A percentile compares a stretch with the other conserved stretches of the same genome.
phyloP scores from a whole-genome alignment of 1,140 invertebrate genomes.

The Pantala flavescens region DNA sequence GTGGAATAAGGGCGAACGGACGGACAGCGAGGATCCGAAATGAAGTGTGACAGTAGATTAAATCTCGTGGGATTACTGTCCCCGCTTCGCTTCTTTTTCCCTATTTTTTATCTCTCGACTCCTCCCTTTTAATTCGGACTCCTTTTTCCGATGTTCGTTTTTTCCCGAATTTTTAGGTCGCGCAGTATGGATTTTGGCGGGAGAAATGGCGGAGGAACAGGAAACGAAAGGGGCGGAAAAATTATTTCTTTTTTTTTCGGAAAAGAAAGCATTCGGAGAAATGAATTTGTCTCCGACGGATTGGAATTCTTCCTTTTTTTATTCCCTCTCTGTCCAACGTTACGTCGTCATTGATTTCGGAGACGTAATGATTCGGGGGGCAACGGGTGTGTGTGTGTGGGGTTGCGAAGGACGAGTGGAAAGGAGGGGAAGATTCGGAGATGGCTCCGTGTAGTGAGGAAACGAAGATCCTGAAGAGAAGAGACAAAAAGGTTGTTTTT shows the following conservation, averaged over 20 bases:
- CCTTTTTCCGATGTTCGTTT: background rate
- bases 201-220: background rate
- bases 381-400: background rate
- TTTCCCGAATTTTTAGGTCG: background rate
- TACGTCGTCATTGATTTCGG: conserved; percentile 4
- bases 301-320: background rate
- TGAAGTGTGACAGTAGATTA: conserved; percentile 9
- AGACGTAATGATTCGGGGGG: background rate
- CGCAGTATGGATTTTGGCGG: background rate
- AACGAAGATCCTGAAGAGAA: too few species aligned
- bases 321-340: background rate
- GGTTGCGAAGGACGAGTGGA: background rate
- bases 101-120: background rate
- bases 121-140: background rate
- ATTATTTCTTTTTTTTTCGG: background rate
- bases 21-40: background rate
- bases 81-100: background rate
- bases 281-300: conserved; percentile 5
- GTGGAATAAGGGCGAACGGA: background rate
- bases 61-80: conserved; percentile 8
- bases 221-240: background rate
- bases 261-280: background rate
- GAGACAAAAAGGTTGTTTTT: too few species aligned
- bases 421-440: background rate
- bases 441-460: background rate